Evolutionary conservation across 2,888 invertebrate genomes (phyloP).

Genomic region (Sinopyrophorus schimmeli): DNA sequence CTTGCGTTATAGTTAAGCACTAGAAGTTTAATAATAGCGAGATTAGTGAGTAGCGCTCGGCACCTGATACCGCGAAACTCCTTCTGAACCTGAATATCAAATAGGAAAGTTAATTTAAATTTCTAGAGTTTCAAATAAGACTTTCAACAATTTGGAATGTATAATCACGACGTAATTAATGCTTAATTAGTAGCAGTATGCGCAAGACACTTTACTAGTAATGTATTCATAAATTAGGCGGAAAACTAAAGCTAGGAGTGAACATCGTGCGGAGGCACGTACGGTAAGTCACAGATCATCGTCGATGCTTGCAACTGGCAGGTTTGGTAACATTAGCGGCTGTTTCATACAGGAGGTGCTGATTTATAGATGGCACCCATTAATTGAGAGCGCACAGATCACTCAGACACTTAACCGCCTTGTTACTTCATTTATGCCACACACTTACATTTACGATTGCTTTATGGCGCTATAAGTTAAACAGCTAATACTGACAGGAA

Average conservation of each 20-base stretch:
- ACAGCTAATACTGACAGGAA: slow-evolving; percentile 6
- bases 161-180: slow-evolving; percentile 31
- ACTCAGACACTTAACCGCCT: slow-evolving; percentile 40
- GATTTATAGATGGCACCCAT: slow-evolving; percentile 48
- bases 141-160: slow-evolving; percentile 29
- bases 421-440: slow-evolving; percentile 35
- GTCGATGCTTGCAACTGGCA: slow-evolving; percentile 49
- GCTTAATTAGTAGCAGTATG: slow-evolving; percentile 30
- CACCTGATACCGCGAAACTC: slow-evolving; percentile 29
- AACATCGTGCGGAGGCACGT: slow-evolving; percentile 25
- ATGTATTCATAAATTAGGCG: slow-evolving; percentile 30
- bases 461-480: slow-evolving; percentile 13
- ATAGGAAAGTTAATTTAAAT: slow-evolving; percentile 26
- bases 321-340: slow-evolving; percentile 44
- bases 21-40: slow-evolving; percentile 23
- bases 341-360: slow-evolving; percentile 46
- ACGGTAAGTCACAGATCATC: slow-evolving; percentile 35
- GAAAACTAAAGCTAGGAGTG: slow-evolving; percentile 19
- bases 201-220: slow-evolving; percentile 26
- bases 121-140: slow-evolving; percentile 28
- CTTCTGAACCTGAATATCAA: slow-evolving; percentile 26
- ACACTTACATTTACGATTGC: slow-evolving; percentile 13
- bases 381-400: slow-evolving; percentile 44
- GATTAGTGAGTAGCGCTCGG: slow-evolving; percentile 20
- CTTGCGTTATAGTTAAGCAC: slow-evolving; percentile 16